A percentile compares a stretch with the other conserved stretches of the same genome.
Conservation (phyloP, 2,797 vertebrate genomes). For the Sebastes itinus region DNA sequence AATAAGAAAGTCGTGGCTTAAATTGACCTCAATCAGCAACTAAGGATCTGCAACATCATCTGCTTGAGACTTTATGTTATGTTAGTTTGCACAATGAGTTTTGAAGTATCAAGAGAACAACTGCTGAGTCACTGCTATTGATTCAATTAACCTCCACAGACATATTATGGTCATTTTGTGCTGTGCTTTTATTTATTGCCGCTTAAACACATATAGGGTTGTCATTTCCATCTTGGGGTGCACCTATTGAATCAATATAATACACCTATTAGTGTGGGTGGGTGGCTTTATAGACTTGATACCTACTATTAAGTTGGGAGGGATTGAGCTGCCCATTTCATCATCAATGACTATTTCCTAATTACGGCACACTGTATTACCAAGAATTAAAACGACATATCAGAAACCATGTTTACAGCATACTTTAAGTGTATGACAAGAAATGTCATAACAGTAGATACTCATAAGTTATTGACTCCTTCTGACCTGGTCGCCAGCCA, state of each 20-base stretch:
- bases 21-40: background rate
- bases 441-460: slow-evolving; percentile 19
- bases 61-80: background rate
- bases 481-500: background rate
- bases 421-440: background rate
- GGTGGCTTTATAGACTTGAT: background rate
- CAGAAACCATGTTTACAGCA: slow-evolving; percentile 2
- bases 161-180: slow-evolving; percentile 16
- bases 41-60: background rate
- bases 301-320: background rate
- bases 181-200: slow-evolving; percentile 22
- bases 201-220: slow-evolving; percentile 3
- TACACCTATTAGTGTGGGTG: background rate
- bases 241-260: slow-evolving; percentile 33
- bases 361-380: background rate
- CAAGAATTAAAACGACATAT: background rate
- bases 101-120: background rate
- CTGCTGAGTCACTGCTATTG: slow-evolving; percentile 11
- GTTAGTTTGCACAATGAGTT: background rate
- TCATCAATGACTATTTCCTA: background rate
- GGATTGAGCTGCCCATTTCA: slow-evolving; percentile 4
- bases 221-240: slow-evolving; percentile 24
- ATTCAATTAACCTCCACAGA: slow-evolving; percentile 27
- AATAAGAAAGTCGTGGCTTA: background rate
- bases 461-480: slow-evolving; percentile 33